Base-by-base conservation (phyloP, 2,888 invertebrate species). In the Eupithecia abbreviata region DNA sequence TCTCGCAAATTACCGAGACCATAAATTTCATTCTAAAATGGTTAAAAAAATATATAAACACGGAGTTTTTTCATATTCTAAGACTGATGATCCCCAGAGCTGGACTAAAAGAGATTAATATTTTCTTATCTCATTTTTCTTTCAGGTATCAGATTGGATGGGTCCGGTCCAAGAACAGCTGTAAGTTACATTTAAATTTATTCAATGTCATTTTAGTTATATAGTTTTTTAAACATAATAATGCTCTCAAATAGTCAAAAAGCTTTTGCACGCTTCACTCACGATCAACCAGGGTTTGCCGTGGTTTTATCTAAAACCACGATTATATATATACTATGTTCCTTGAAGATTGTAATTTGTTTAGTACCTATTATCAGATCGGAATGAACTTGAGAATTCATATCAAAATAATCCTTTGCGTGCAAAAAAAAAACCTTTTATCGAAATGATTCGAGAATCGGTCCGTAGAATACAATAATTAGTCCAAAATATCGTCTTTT, bases 101-200 rank as follows among this genome's bases (percentile, higher is more conserved):
- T 49, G 47, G 58, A 30, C 30, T 30, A 30, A 30, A 30, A 30
- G 30, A 30, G 30, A 30, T 30, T 1, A 30, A 30, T 13, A 15
- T 42, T 42, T 42, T 7, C 41, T 6, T 15, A 13, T 66, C 41
- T 15, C 3, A 6, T 2, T 82, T 47, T 49, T 45, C 49, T 81
- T 77, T 73, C 80, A 93, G 92, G 84, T 88, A 13, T 86, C 90
- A 3, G 92, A 93, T 81, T 93, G 93, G 93, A 89, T 93, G 90
- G 73, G 84, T 0, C 93, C 92, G 10, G 80, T 93, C 41, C 89
- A 90, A 83, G 87, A 90, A 76, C 87, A 91, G 81, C 82, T 89
- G 92, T 93, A 85, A 92, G 93, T 92, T 47, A 41, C 55, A 4
- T 74, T 58, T n/a, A 9, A 58, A 55, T 51, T 15, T 51, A 55